Conservation (phyloP, 2,797 vertebrate species). For the Euphonia xanthogaster region DNA sequence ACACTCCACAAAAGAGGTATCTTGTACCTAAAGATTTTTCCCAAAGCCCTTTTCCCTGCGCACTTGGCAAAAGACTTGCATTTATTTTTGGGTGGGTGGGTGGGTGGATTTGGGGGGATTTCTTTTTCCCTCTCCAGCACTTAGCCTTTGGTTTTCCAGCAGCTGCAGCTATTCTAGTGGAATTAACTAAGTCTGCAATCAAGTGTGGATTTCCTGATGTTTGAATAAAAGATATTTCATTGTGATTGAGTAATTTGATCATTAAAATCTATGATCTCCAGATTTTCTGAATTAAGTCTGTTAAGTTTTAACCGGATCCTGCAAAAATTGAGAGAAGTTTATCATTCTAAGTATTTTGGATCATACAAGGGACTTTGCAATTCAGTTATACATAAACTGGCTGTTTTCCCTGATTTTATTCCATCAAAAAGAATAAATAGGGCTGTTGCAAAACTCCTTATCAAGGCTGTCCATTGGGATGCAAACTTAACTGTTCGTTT, state of each 20-base stretch:
- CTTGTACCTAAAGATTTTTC: neutral
- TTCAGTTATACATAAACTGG: neutral
- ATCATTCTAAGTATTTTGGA: constrained; percentile 40
- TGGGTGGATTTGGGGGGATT: neutral
- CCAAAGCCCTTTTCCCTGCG: neutral
- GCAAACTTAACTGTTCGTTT: neutral
- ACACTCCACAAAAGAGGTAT: neutral
- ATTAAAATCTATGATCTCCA: constrained; percentile 11
- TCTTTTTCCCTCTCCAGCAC: neutral
- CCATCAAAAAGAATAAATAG: neutral
- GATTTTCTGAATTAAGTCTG: constrained; percentile 56
- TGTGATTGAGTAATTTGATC: constrained; percentile 43
- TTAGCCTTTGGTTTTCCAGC: constrained; percentile 14
- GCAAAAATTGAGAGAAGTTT: constrained; percentile 10
- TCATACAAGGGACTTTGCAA: neutral
- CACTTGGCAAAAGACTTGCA: neutral
- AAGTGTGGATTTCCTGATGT: constrained; percentile 40
- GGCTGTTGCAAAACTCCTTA: neutral
- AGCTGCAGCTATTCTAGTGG: constrained; percentile 32
- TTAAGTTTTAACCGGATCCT: constrained; percentile 36
- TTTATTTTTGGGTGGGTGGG: neutral
- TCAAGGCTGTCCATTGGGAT: neutral
- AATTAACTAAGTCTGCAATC: constrained; percentile 26
- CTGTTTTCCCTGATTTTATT: neutral
- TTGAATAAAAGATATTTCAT: constrained; percentile 43